Evolutionary conservation across 2,113 vertebrate genomes (phyloP).

Genomic region (Ammospiza caudacuta): DNA sequence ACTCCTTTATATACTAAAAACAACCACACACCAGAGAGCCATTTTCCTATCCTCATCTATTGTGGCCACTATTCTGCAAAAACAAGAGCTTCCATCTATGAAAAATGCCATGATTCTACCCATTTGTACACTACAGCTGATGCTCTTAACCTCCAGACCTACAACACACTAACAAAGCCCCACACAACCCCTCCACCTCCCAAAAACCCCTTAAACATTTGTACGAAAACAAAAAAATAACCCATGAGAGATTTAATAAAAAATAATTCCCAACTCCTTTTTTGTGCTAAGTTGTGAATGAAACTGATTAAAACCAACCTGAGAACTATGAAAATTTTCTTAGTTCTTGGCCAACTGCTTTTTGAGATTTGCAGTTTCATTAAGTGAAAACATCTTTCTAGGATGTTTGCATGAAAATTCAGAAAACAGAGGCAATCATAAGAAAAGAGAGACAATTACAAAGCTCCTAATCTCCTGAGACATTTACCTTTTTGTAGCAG

Average conservation of each 20-base stretch:
- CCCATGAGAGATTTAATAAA: rapidly evolving
- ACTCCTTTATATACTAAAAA: background rate
- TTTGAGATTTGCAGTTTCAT: background rate
- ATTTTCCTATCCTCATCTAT: background rate
- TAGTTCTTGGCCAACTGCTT: background rate
- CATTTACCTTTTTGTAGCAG: slow-evolving; percentile 1
- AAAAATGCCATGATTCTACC: background rate
- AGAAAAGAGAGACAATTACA: background rate
- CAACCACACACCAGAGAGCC: background rate
- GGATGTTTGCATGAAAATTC: background rate
- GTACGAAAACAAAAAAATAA: background rate
- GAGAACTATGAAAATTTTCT: slow-evolving; percentile 20
- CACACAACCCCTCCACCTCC: background rate
- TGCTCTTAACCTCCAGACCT: background rate
- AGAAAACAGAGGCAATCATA: background rate
- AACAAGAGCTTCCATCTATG: background rate
- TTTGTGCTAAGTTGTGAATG: slow-evolving; percentile 8
- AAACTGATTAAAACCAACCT: slow-evolving; percentile 21
- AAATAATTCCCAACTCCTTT: background rate
- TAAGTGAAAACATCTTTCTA: background rate
- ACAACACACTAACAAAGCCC: background rate
- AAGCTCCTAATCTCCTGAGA: background rate
- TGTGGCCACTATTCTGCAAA: background rate
- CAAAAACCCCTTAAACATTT: background rate
- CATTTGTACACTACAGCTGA: background rate